These are phyloP conservation scores for Neoaliturus tenellus DNA, from an alignment of 2,888 invertebrate genomes.

Conservation along the genomic window DNA sequence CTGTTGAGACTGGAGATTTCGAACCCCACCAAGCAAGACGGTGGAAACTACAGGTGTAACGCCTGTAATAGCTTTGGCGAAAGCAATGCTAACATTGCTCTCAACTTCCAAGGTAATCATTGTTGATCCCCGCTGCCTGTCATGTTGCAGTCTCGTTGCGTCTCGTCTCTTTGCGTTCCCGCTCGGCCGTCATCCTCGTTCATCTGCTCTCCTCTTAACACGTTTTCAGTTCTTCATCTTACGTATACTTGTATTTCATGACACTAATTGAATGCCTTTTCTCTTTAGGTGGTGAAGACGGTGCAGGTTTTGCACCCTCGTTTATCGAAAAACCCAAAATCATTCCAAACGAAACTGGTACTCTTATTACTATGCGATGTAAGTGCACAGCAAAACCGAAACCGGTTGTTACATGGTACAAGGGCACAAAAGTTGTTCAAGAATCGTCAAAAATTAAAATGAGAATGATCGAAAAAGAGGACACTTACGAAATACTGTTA, in stretches of 20 bases:
- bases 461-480: constrained; percentile 86
- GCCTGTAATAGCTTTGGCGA: constrained; percentile 99
- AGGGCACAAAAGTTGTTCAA: constrained; percentile 90
- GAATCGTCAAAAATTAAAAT: constrained; percentile 91
- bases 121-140: constrained; percentile 27
- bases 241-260: background rate
- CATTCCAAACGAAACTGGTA: constrained; percentile 98
- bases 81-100: constrained; percentile 99
- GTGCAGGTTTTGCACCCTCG: constrained; percentile 95
- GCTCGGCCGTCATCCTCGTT: background rate
- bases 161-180: background rate
- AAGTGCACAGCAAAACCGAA: constrained; percentile 96
- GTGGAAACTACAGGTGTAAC: constrained; percentile 99
- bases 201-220: constrained; percentile 30
- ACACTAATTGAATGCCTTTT: constrained; percentile 57
- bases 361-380: constrained; percentile 98
- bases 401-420: constrained; percentile 96
- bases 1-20: constrained; percentile 94
- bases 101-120: constrained; percentile 95
- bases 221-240: constrained; percentile 24
- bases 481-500: constrained; percentile 90
- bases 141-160: constrained; percentile 26
- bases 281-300: constrained; percentile 89
- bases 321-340: constrained; percentile 99
- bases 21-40: constrained; percentile 97